Base-by-base conservation (phyloP, 2,113 vertebrate genomes). In the Ceratotherium simum region DNA sequence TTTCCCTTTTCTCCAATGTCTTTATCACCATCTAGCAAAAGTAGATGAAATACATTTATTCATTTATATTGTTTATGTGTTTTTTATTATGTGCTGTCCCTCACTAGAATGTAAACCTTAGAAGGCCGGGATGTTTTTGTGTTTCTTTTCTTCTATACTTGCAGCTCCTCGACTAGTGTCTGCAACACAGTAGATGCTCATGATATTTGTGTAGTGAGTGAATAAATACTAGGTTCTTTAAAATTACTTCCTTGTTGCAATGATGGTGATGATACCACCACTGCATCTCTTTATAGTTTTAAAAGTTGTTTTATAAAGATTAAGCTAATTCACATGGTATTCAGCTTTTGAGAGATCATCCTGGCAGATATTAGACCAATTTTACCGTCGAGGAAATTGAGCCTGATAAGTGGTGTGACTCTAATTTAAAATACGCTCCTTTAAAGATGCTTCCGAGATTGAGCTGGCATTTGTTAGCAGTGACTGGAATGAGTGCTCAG, bases 261-360 rank as follows among this genome's bases (percentile, higher is more conserved):
- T 67, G 39, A 23, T 80, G 76, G 7, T 72, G 21, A 86, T 90
- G 2, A 4, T 80, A 33, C 51, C 12, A 90, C 39, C 39, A 58
- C 39, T 86, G 42, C n/a, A 79, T 67, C 39, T 79, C 20, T 87
- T 64, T 72, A 17, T 91, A 65, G 62, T 90, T 95, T 72, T 92
- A 25, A 75, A 89, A 60, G 39, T 73, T 81, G 0, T 91, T 97
- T 95, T 91, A 75, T 65, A 83, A 73, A 91, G 56, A 56, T 80
- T 85, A 73, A 83, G 56, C 23, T 58, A 48, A 69, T 80, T 87
- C 12, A 9, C 84, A 90, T 97, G 31, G 33, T 75, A n/a, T 27
- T 78, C 62, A 64, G n/a, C n/a, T 94, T 94, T 81, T 93, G 64
- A 73, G 72, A 75, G 20, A 58, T 87, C n/a, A 73, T 92, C 65